Percentiles rank a stretch among this genome's conserved stretches.
These are phyloP conservation scores for Amphiprion ocellaris DNA, from an alignment of 2,113 vertebrate genomes.

Conservation along the genomic window DNA sequence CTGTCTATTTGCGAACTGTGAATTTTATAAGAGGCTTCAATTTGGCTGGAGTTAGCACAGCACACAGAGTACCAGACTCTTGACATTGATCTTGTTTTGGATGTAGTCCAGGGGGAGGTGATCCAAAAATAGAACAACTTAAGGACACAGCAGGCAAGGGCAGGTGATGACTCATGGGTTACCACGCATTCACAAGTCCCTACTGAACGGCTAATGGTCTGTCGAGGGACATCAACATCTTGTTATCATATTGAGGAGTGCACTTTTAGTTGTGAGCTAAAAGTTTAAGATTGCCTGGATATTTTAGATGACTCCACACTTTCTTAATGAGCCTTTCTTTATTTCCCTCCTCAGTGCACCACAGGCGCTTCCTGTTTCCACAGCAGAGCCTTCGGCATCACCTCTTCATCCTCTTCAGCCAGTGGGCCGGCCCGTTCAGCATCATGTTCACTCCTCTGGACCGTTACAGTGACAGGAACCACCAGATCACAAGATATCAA, in stretches of 20 bases:
- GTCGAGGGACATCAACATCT: slow-evolving; percentile 17
- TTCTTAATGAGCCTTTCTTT: slow-evolving; percentile 10
- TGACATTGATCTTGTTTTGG: slow-evolving; percentile 61
- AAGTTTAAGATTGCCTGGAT: slow-evolving; percentile 14
- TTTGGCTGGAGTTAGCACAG: slow-evolving; percentile 4
- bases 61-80: slow-evolving; percentile 36
- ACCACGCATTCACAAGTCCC: slow-evolving; percentile 35
- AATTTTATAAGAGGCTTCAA: slow-evolving; percentile 19
- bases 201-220: slow-evolving; percentile 27
- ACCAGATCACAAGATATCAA: slow-evolving; percentile 98
- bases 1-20: slow-evolving; percentile 9
- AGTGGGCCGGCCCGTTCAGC: slow-evolving; percentile 99
- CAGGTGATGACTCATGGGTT: slow-evolving; percentile 62
- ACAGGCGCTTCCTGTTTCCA: slow-evolving; percentile 96
- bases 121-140: slow-evolving; percentile 66
- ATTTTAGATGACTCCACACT: slow-evolving; percentile 27
- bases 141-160: slow-evolving; percentile 35
- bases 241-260: slow-evolving; percentile 17
- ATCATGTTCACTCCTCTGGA: slow-evolving; percentile 98
- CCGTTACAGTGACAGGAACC: slow-evolving; percentile 96
- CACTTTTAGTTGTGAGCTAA: slow-evolving; percentile 6
- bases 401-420: slow-evolving; percentile 98
- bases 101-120: slow-evolving; percentile 27
- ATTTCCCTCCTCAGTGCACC: slow-evolving; percentile 88
- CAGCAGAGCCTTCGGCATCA: slow-evolving; percentile 98